A percentile compares a stretch with the other conserved stretches of the same genome.
These are phyloP conservation scores for Glaucopsyche alexis DNA, from an alignment of 2,888 invertebrate species.

Conservation along the genomic window DNA sequence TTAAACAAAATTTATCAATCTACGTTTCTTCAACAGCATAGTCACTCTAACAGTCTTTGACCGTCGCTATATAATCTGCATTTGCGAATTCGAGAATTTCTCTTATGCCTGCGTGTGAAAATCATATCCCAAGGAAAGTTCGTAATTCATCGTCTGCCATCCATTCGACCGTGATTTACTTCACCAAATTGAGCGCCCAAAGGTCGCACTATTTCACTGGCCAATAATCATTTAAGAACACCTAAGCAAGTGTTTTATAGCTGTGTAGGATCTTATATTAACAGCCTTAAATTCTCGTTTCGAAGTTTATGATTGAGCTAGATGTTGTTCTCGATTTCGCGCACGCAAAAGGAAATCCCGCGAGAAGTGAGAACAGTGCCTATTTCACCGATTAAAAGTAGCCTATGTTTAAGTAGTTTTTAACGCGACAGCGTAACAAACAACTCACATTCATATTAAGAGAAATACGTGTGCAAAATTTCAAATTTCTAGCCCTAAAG, in stretches of 20 bases:
- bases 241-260: conserved; percentile 5
- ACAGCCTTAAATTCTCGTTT: neutral
- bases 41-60: conserved; percentile 32
- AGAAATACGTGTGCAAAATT: no score
- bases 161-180: conserved; percentile 30
- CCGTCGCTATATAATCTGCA: conserved; percentile 36
- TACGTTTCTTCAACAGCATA: neutral
- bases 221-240: conserved; percentile 9
- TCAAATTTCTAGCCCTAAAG: no score
- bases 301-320: neutral
- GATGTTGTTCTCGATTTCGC: neutral
- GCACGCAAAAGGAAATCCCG: no score
- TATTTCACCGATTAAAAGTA: no score
- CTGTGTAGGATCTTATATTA: neutral
- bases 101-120: conserved; percentile 39
- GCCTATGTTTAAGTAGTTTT: no score
- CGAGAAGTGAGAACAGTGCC: no score
- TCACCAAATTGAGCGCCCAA: conserved; percentile 25
- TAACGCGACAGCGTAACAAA: no score
- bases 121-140: conserved; percentile 35
- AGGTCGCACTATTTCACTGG: conserved; percentile 26
- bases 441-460: no score
- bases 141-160: conserved; percentile 33
- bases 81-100: conserved; percentile 37
- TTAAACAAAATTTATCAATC: neutral